These are phyloP conservation scores for Smutsia gigantea DNA, from an alignment of 2,797 vertebrate genomes.

Conservation along the genomic window DNA sequence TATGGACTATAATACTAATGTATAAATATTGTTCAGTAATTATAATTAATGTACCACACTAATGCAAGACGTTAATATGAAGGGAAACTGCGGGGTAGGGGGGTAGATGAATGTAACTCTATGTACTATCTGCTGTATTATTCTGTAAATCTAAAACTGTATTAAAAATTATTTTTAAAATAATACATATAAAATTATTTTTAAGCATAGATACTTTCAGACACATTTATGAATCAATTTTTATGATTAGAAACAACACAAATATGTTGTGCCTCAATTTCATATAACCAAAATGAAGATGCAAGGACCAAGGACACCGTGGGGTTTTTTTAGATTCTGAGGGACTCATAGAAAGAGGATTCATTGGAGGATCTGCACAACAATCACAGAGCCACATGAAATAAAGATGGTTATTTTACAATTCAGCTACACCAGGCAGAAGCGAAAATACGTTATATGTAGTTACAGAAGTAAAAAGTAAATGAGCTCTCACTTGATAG, in stretches of 20 bases:
- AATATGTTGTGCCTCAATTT: not conserved
- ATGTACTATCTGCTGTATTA: not conserved
- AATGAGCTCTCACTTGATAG: constrained; percentile 5
- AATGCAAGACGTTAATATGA: constrained; percentile 18
- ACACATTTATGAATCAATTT: not conserved
- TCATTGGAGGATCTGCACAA: not conserved
- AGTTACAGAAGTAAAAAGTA: constrained; percentile 39
- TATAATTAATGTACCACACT: not conserved
- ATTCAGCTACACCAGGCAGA: constrained; percentile 14
- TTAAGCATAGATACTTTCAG: not conserved
- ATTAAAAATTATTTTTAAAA: constrained; percentile 23
- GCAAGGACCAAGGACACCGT: not conserved
- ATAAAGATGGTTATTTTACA: constrained; percentile 41
- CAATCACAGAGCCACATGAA: constrained; percentile 40
- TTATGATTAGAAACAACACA: constrained; percentile 26
- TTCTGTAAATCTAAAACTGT: constrained; percentile 16
- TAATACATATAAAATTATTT: not conserved
- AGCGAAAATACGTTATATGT: not conserved
- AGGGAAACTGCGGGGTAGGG: not conserved
- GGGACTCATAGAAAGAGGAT: not conserved
- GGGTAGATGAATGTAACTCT: not conserved
- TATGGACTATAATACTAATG: not conserved
- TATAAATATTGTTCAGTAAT: not conserved
- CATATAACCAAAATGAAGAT: constrained; percentile 40
- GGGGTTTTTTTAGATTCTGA: not conserved